Percentiles rank a stretch among this genome's conserved stretches.
These are phyloP conservation scores for Tachypleus tridentatus DNA, from an alignment of 1,140 invertebrate species.

Conservation along the genomic window DNA sequence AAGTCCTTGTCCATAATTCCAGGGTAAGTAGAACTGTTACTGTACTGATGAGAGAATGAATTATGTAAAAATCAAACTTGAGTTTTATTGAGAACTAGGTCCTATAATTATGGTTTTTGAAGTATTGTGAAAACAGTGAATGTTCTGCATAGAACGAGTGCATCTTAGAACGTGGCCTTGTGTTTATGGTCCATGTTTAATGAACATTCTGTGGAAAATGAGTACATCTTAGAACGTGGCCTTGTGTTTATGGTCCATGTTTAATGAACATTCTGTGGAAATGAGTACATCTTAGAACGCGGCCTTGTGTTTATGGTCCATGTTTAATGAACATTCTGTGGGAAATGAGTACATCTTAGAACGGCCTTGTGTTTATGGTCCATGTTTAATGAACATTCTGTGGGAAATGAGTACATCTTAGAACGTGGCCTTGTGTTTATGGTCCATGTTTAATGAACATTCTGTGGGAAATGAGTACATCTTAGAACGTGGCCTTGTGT, in stretches of 20 bases:
- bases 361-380: slow-evolving; percentile 3
- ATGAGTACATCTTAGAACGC: no score
- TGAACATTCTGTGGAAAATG: not conserved
- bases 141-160: no score
- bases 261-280: not conserved
- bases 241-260: slow-evolving; percentile 8
- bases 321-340: no score
- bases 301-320: slow-evolving; percentile 3
- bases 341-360: no score
- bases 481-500: not conserved
- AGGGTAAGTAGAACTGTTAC: slow-evolving; percentile 44
- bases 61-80: no score
- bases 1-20: slow-evolving; percentile 75
- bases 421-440: not conserved
- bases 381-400: not conserved
- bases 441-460: no score
- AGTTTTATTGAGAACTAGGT: no score
- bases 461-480: no score
- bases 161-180: not conserved
- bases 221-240: no score
- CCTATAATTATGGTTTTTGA: no score
- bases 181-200: slow-evolving; percentile 8
- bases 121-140: no score
- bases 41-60: no score
- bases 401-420: not conserved